Percentiles rank a stretch among this genome's conserved stretches.
Evolutionary conservation across 2,888 invertebrate genomes (phyloP).

Genomic region (Bellardia bayeri): DNA sequence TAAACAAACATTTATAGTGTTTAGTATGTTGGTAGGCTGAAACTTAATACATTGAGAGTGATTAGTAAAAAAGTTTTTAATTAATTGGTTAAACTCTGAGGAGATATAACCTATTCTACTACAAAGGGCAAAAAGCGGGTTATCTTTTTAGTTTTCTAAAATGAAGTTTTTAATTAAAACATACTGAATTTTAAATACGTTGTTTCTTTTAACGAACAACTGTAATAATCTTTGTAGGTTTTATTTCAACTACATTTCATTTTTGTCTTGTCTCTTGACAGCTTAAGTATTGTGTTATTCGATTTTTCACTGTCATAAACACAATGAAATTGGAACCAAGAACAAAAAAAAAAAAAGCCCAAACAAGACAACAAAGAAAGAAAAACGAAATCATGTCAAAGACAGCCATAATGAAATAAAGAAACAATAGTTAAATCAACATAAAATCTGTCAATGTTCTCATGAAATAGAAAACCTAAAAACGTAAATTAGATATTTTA

Average conservation of each 20-base stretch:
- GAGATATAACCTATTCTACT: too few species aligned
- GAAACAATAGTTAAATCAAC: neutral
- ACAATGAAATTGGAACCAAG: neutral
- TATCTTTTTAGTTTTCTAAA: too few species aligned
- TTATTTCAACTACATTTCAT: neutral
- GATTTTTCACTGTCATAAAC: neutral
- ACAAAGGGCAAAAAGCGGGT: too few species aligned
- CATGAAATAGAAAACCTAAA: neutral
- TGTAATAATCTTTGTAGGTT: neutral
- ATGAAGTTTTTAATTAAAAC: too few species aligned
- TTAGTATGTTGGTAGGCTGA: too few species aligned
- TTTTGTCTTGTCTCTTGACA: neutral
- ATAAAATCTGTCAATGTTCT: neutral
- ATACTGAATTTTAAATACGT: neutral
- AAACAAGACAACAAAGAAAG: neutral
- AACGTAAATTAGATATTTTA: neutral
- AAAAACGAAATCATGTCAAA: neutral
- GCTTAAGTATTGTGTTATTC: conserved; percentile 5
- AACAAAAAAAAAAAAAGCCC: neutral
- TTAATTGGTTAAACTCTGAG: too few species aligned
- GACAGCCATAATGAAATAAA: neutral
- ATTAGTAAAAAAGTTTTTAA: too few species aligned
- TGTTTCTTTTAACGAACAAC: neutral
- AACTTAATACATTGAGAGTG: too few species aligned
- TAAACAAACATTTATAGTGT: too few species aligned